phyloP scores from a whole-genome alignment of 2,888 invertebrate species.

The Rhagophthalmus giganteus region DNA sequence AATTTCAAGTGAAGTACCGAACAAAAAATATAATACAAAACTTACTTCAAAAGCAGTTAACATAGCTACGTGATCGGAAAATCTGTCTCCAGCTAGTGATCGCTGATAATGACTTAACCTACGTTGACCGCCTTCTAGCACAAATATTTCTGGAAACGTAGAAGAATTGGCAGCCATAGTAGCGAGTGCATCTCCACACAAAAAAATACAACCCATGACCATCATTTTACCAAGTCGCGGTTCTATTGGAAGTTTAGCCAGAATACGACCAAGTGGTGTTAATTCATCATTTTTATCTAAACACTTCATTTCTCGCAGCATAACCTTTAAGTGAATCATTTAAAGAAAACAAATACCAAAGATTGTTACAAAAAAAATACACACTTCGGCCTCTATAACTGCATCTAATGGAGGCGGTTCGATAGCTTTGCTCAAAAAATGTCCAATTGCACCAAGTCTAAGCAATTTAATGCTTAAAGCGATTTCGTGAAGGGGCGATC shows the following conservation, averaged over 20 bases:
- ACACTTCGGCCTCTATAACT: slow-evolving; percentile 95
- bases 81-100: slow-evolving; percentile 81
- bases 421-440: slow-evolving; percentile 92
- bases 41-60: slow-evolving; percentile 82
- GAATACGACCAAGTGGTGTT: slow-evolving; percentile 85
- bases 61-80: slow-evolving; percentile 95
- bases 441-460: slow-evolving; percentile 87
- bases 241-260: slow-evolving; percentile 94
- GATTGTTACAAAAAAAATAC: slow-evolving; percentile 36
- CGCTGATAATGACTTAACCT: slow-evolving; percentile 83
- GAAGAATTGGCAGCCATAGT: slow-evolving; percentile 95
- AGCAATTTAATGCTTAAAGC: slow-evolving; percentile 90
- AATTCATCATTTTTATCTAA: slow-evolving; percentile 84
- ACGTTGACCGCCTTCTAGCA: slow-evolving; percentile 73
- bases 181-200: slow-evolving; percentile 86
- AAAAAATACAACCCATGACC: slow-evolving; percentile 89
- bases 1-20: no score
- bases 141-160: slow-evolving; percentile 93
- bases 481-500: slow-evolving; percentile 94
- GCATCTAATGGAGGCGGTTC: slow-evolving; percentile 98
- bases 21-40: slow-evolving; percentile 17
- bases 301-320: slow-evolving; percentile 83
- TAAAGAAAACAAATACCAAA: background rate
- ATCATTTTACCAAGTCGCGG: slow-evolving; percentile 97
- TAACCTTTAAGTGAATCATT: slow-evolving; percentile 38